phyloP scores from a whole-genome alignment of 2,888 invertebrate genomes.

The Leucozona laternaria region DNA sequence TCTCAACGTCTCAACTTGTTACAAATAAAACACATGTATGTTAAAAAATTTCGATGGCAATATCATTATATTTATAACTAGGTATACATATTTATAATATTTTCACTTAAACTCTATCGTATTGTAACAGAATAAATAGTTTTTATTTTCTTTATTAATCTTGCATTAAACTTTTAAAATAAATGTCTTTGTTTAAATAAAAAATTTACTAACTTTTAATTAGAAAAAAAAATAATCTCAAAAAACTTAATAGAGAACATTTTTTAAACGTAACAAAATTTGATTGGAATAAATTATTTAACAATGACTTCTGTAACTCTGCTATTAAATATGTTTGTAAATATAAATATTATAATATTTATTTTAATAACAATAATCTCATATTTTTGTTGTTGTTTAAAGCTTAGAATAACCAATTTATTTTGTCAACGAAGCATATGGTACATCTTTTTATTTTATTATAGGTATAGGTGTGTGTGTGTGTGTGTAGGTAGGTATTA shows the following conservation, averaged over 20 bases:
- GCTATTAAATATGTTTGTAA: background rate
- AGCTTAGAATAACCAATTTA: constrained; percentile 11
- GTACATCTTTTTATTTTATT: background rate
- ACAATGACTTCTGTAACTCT: background rate
- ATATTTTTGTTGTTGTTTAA: background rate
- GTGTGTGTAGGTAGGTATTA: background rate
- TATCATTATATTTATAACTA: constrained; percentile 51
- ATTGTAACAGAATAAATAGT: constrained; percentile 35
- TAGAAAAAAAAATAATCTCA: background rate
- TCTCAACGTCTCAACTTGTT: too few species aligned
- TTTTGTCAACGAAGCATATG: constrained; percentile 1
- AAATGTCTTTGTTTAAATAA: constrained; percentile 32
- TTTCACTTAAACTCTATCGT: constrained; percentile 35
- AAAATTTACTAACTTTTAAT: background rate
- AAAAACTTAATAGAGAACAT: background rate
- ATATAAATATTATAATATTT: background rate
- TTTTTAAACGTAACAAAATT: background rate
- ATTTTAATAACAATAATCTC: background rate
- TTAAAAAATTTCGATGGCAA: constrained; percentile 64
- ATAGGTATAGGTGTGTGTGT: background rate
- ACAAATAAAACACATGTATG: constrained; percentile 29
- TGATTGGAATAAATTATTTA: constrained; percentile 16
- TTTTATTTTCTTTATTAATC: background rate
- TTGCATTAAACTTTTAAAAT: constrained; percentile 11
- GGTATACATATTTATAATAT: constrained; percentile 5